Evolutionary conservation across 2,113 vertebrate species (phyloP).

Genomic region (Okapia johnstoni): DNA sequence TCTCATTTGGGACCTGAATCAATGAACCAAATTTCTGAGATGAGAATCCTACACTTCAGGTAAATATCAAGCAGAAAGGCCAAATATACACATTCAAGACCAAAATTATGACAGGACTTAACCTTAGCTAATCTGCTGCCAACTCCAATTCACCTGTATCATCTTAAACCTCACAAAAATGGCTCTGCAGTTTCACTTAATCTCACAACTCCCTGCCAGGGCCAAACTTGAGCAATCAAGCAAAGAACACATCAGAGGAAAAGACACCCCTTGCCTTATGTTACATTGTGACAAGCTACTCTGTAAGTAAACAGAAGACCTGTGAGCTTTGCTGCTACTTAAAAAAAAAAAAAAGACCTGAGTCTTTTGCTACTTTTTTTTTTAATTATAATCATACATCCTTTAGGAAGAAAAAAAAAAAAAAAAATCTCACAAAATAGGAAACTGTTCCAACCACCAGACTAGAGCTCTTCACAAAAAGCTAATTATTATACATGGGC

Average conservation of each 20-base stretch:
- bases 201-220: background rate
- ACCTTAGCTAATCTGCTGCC: background rate
- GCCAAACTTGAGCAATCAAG: constrained; percentile 2
- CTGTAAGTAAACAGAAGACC: background rate
- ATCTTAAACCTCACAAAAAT: background rate
- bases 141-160: background rate
- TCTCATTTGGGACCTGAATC: background rate
- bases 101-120: background rate
- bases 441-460: background rate
- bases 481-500: background rate
- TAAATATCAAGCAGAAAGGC: constrained; percentile 25
- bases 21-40: constrained; percentile 17
- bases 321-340: background rate
- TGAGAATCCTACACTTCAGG: background rate
- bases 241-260: background rate
- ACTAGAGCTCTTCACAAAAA: background rate
- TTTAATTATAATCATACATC: background rate
- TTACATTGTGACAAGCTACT: background rate
- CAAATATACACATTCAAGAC: background rate
- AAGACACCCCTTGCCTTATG: background rate
- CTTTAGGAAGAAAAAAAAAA: background rate
- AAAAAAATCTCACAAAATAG: background rate
- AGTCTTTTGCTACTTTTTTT: background rate
- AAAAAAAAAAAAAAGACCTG: background rate
- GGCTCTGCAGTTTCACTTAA: background rate